These are phyloP conservation scores for Ctenochaetus hawaiiensis DNA, from an alignment of 2,797 vertebrate genomes.

Conservation along the genomic window DNA sequence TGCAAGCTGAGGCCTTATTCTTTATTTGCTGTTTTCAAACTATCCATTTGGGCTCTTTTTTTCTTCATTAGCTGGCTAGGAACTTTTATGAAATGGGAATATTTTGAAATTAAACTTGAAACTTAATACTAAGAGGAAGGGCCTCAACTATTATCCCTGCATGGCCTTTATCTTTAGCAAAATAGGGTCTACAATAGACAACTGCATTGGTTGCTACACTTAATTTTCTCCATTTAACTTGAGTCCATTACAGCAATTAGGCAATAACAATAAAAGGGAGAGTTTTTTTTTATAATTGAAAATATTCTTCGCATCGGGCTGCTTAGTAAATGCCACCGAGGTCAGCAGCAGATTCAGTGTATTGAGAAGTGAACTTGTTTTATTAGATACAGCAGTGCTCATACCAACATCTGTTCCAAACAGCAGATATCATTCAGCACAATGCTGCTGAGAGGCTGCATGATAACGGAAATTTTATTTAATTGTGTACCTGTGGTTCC, in stretches of 20 bases:
- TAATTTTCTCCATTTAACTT: conserved; percentile 46
- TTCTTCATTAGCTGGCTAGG: conserved; percentile 41
- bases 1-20: conserved; percentile 29
- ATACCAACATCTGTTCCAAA: conserved; percentile 32
- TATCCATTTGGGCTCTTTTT: conserved; percentile 37
- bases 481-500: conserved; percentile 23
- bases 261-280: conserved; percentile 26
- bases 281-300: neutral
- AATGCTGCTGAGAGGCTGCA: conserved; percentile 6
- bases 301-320: conserved; percentile 1
- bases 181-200: conserved; percentile 35
- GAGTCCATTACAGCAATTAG: conserved; percentile 50
- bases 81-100: conserved; percentile 38
- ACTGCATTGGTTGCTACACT: conserved; percentile 17
- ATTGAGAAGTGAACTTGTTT: conserved; percentile 26
- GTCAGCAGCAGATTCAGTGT: conserved; percentile 5
- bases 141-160: conserved; percentile 6
- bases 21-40: conserved; percentile 48
- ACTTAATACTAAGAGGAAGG: conserved; percentile 11
- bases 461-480: conserved; percentile 33
- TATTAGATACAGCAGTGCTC: neutral
- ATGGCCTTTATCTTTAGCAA: conserved; percentile 39
- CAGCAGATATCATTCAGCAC: conserved; percentile 2
- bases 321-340: conserved; percentile 12
- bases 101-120: conserved; percentile 49